Percentiles rank a stretch among this genome's conserved stretches.
Conservation (phyloP, 2,113 vertebrate species). For the Cygnus buccinator region DNA sequence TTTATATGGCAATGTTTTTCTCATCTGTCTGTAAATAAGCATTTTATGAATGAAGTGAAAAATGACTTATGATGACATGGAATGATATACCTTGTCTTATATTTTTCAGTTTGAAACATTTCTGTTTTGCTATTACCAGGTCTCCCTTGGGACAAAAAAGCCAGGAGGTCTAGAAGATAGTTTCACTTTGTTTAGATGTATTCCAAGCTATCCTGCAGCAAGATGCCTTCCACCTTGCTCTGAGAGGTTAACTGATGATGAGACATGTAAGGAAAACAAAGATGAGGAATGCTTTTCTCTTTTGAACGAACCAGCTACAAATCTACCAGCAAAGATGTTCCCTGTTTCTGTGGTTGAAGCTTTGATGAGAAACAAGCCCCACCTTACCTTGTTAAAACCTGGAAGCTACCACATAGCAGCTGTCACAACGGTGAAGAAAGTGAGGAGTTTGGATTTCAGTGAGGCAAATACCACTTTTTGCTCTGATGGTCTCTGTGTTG, state of each 20-base stretch:
- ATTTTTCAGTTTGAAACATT: not conserved
- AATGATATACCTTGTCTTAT: not conserved
- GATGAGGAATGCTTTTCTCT: not conserved
- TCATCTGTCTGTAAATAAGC: not conserved
- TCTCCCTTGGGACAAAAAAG: not conserved
- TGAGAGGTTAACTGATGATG: not conserved
- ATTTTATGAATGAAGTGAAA: not conserved
- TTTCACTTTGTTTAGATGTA: not conserved
- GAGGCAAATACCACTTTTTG: too few species aligned
- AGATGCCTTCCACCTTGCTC: not conserved
- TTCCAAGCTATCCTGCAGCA: not conserved
- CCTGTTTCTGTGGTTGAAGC: not conserved
- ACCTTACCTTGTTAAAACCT: not conserved
- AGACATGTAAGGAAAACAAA: constrained; percentile 27
- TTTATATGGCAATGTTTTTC: not conserved
- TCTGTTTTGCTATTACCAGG: constrained; percentile 7
- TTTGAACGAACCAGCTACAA: not conserved
- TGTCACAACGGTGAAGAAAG: not conserved
- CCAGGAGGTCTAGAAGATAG: not conserved
- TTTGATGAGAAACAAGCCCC: not conserved
- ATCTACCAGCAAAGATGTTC: not conserved
- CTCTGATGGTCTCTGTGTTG: not conserved
- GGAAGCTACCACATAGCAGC: not conserved
- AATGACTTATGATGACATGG: not conserved
- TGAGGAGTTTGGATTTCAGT: not conserved